Base-by-base conservation (phyloP, 23 tunicate species). In the Trididemnum clinides region DNA sequence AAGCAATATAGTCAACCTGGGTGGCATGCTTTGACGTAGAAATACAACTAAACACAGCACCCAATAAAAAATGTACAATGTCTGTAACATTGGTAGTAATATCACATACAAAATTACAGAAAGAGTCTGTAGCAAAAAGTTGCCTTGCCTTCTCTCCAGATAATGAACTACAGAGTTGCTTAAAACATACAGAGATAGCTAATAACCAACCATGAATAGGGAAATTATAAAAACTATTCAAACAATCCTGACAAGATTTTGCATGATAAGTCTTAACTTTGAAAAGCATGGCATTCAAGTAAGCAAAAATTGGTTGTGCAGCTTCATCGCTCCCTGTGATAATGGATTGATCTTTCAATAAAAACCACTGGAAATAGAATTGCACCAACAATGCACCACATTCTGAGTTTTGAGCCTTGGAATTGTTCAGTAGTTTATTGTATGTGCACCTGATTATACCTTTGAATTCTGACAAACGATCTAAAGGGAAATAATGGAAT, bases 151-250 rank as follows among this genome's bases (percentile, higher is more conserved):
- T 30, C 7, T 70, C 18, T 6, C 6, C 36, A 31, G 28, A 12
- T 33, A 32, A 12, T 30, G 12, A 19, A 49, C 54, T 80, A 28
- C 28, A 18, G 15, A 80, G 37, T 15, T 37, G 5, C 15, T 28
- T 32, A 10, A 73, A 23, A 84, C 89, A 85, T 58, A 44, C 27
- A 33, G 77, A 33, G 51, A 92, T 31, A 27, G 85, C 97, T 1
- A 71, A 25, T 33, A 92, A n/a, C 91, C 89, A 87, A 28, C 97
- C 97, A 54, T 72, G 84, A 33, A 39, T 22, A 33, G 90, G 89
- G 64, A 19, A 7, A 33, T 64, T 0, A 27, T 58, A 33, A 18
- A 90, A 74, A 33, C 91, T 69, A 1, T 72, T 50, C 63, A 91
- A 18, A 33, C 71, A 34, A 50, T 86, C 62, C 1, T 12, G 6